Evolutionary conservation across 2,888 invertebrate genomes (phyloP).

Genomic region (Leptinotarsa rubiginosa): DNA sequence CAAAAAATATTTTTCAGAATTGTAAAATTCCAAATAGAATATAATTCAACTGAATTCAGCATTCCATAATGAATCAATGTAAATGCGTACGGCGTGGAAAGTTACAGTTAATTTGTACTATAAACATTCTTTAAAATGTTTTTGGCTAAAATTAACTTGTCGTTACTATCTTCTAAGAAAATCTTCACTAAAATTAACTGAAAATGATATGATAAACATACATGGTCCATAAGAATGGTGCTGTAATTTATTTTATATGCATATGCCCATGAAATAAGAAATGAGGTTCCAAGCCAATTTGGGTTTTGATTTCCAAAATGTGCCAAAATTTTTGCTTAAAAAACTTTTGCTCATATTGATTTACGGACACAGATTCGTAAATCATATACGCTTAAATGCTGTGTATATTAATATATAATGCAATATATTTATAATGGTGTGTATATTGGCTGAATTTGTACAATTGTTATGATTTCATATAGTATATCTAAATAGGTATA

Average conservation of each 20-base stretch:
- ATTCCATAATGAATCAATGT: not conserved
- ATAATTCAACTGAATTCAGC: not conserved
- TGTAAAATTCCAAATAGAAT: not conserved
- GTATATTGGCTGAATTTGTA: constrained; percentile 67
- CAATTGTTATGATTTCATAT: constrained; percentile 68
- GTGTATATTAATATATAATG: constrained; percentile 66
- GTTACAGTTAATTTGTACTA: not conserved
- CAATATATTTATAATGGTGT: constrained; percentile 65
- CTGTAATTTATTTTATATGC: constrained; percentile 37
- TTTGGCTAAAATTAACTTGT: no score
- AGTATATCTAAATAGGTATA: constrained; percentile 60
- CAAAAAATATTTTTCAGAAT: not conserved
- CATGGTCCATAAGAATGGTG: constrained; percentile 57
- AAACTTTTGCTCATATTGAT: constrained; percentile 65
- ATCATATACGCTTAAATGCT: constrained; percentile 67
- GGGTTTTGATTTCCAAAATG: constrained; percentile 49
- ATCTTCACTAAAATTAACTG: constrained; percentile 49
- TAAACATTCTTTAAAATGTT: no score
- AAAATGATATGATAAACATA: constrained; percentile 57
- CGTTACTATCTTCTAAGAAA: no score
- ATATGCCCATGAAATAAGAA: constrained; percentile 9
- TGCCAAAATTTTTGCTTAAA: constrained; percentile 66
- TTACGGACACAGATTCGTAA: constrained; percentile 48
- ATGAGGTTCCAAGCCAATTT: constrained; percentile 33
- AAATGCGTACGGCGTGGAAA: no score